Evolutionary conservation across 2,888 invertebrate genomes (phyloP).

Genomic region (Catocala fraxini): DNA sequence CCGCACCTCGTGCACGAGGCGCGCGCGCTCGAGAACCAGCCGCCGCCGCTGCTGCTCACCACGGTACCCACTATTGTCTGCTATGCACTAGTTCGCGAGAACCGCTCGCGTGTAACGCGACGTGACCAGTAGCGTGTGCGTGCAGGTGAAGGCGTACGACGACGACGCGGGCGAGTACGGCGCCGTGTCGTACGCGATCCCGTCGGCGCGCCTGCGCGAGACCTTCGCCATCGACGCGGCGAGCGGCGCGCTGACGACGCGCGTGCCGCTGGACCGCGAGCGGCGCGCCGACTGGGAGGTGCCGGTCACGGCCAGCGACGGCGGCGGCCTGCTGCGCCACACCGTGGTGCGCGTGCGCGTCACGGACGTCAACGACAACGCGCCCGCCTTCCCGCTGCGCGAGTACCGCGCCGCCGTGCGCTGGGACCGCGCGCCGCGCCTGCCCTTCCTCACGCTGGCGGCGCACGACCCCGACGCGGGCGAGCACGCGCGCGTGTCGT

Average conservation of each 20-base stretch:
- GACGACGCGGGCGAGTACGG: slow-evolving; percentile 94
- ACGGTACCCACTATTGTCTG: slow-evolving; percentile 80
- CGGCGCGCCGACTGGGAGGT: slow-evolving; percentile 87
- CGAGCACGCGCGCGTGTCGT: slow-evolving; percentile 90
- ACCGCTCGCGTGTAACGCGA: no score
- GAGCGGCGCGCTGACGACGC: slow-evolving; percentile 91
- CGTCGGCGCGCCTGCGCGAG: slow-evolving; percentile 91
- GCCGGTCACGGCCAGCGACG: slow-evolving; percentile 94
- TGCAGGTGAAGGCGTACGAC: slow-evolving; percentile 93
- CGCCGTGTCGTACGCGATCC: slow-evolving; percentile 92
- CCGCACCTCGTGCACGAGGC: slow-evolving; percentile 93
- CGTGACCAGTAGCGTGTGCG: no score
- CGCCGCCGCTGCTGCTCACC: slow-evolving; percentile 92
- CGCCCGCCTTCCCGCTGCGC: slow-evolving; percentile 91
- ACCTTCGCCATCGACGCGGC: slow-evolving; percentile 91
- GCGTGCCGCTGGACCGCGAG: slow-evolving; percentile 92
- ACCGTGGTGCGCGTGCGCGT: slow-evolving; percentile 93
- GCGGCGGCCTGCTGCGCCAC: slow-evolving; percentile 92
- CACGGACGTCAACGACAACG: slow-evolving; percentile 94
- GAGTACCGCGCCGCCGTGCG: slow-evolving; percentile 93
- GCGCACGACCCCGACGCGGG: slow-evolving; percentile 94
- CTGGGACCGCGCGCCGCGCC: slow-evolving; percentile 71
- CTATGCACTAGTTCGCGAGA: no score
- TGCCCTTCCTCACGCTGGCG: slow-evolving; percentile 72
- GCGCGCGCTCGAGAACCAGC: slow-evolving; percentile 93